phyloP scores from a whole-genome alignment of 1,140 invertebrate genomes.

The Lepidurus packardi region DNA sequence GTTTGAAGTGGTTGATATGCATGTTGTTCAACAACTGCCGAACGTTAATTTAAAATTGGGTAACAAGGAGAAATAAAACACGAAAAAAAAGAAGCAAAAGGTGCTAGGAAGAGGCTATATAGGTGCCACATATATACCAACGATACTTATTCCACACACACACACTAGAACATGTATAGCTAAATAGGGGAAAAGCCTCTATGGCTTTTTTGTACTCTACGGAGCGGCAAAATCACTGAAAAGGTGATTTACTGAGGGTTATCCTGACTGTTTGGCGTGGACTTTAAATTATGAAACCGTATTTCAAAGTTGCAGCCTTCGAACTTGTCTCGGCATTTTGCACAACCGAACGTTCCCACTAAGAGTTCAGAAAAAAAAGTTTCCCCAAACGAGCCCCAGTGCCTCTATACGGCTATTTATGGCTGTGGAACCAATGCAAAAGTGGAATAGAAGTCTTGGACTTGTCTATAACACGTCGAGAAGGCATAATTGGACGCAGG shows the following conservation, averaged over 20 bases:
- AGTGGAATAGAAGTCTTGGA: too few species aligned
- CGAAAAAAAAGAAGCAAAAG: neutral
- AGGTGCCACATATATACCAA: neutral
- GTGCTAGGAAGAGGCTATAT: neutral
- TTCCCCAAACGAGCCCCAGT: neutral
- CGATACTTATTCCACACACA: conserved; percentile 1
- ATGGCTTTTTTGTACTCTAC: neutral
- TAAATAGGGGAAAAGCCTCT: neutral
- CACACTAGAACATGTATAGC: neutral
- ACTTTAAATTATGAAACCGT: conserved; percentile 17
- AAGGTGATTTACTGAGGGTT: conserved; percentile 21
- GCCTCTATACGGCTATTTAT: conserved; percentile 14
- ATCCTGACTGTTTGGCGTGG: conserved; percentile 17
- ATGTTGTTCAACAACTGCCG: neutral
- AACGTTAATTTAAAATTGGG: conserved; percentile 11
- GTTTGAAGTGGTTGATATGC: neutral
- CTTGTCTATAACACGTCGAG: neutral
- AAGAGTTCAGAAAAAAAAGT: neutral
- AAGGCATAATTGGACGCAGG: neutral
- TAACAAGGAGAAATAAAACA: neutral
- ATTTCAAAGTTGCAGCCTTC: conserved; percentile 4
- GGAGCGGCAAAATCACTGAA: neutral
- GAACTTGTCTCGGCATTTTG: neutral
- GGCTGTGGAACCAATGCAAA: neutral
- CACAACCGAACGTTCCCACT: neutral